These are phyloP conservation scores for Pelosia muscerda DNA, from an alignment of 2,888 invertebrate species.

Conservation along the genomic window DNA sequence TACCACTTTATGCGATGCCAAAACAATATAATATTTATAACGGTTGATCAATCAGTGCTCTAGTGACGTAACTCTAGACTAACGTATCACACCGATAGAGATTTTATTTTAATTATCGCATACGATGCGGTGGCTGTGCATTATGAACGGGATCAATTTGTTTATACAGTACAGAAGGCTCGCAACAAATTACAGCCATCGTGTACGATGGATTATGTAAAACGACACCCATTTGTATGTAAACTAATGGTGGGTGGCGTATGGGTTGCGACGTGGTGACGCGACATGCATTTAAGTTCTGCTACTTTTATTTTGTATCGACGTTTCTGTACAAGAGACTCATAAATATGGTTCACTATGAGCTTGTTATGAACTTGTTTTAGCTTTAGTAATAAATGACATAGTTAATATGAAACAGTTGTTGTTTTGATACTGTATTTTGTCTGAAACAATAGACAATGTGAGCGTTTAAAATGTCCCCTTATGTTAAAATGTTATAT, in stretches of 20 bases:
- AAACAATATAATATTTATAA: constrained; percentile 44
- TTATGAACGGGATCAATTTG: constrained; percentile 80
- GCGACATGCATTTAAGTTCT: constrained; percentile 47
- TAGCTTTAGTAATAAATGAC: not conserved
- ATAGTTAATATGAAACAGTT: not conserved
- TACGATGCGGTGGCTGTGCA: constrained; percentile 69
- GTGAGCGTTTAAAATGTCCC: no score
- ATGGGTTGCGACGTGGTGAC: constrained; percentile 55
- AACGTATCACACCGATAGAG: constrained; percentile 49
- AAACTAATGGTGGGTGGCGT: constrained; percentile 81
- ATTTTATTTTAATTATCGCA: constrained; percentile 56
- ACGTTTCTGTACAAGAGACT: not conserved
- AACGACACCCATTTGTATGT: constrained; percentile 85
- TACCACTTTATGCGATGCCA: constrained; percentile 30
- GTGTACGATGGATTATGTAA: constrained; percentile 85
- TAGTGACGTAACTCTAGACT: constrained; percentile 46
- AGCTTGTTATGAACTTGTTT: not conserved
- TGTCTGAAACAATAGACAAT: no score
- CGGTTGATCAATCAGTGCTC: constrained; percentile 49
- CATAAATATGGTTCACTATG: no score
- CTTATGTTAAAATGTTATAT: no score
- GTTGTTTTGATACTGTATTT: not conserved
- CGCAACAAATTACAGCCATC: constrained; percentile 82
- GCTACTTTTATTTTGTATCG: constrained; percentile 36
- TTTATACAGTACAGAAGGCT: constrained; percentile 82